These are phyloP conservation scores for Dicycla oo DNA, from an alignment of 2,888 invertebrate genomes.

Conservation along the genomic window DNA sequence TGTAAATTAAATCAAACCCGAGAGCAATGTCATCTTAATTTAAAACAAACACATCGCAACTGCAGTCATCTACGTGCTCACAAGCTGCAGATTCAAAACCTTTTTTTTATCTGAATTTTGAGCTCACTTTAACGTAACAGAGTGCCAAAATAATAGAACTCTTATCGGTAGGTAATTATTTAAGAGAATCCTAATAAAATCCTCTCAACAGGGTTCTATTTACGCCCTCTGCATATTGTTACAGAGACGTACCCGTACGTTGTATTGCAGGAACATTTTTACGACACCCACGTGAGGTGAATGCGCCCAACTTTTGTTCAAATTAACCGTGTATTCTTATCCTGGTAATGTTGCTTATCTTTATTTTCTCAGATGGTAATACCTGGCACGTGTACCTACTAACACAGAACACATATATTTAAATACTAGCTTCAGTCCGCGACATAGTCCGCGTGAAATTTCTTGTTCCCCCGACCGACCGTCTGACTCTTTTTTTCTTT, in stretches of 20 bases:
- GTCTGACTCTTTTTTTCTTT: too few species aligned
- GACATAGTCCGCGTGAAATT: too few species aligned
- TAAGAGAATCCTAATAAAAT: slow-evolving; percentile 41
- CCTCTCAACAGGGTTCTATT: slow-evolving; percentile 32
- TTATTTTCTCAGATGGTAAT: slow-evolving; percentile 37
- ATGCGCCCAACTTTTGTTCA: slow-evolving; percentile 56
- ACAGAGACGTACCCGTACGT: slow-evolving; percentile 9
- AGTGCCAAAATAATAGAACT: slow-evolving; percentile 2
- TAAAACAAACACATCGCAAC: slow-evolving; percentile 11
- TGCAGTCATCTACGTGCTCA: background rate
- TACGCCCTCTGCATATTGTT: slow-evolving; percentile 23
- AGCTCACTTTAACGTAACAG: slow-evolving; percentile 2
- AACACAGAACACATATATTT: background rate
- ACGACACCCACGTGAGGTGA: slow-evolving; percentile 60
- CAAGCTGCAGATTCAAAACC: background rate
- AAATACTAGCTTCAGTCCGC: background rate
- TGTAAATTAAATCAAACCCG: slow-evolving; percentile 19
- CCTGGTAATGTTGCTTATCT: slow-evolving; percentile 45
- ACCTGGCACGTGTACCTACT: slow-evolving; percentile 2
- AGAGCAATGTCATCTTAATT: slow-evolving; percentile 20
- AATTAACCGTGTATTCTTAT: slow-evolving; percentile 54
- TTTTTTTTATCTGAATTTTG: slow-evolving; percentile 5
- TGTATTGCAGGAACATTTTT: slow-evolving; percentile 40
- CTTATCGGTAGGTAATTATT: slow-evolving; percentile 1
- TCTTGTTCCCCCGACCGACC: too few species aligned